These are phyloP conservation scores for Acleris holmiana DNA, from an alignment of 2,888 invertebrate genomes.

Conservation along the genomic window DNA sequence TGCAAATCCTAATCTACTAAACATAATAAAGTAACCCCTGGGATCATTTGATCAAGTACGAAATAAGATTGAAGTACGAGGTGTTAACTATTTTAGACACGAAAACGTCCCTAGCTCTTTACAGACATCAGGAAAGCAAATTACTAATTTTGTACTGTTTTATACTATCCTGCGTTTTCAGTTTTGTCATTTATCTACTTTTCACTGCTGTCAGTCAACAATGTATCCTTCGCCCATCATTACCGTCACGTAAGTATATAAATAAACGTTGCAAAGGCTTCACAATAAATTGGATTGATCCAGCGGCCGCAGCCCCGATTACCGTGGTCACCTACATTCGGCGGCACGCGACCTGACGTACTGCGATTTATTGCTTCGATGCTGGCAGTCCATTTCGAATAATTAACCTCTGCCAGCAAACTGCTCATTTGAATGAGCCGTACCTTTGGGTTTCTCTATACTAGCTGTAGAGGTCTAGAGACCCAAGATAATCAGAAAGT, in stretches of 20 bases:
- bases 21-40: too few relatives aligned
- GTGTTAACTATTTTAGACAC: too few relatives aligned
- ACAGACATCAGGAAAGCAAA: too few relatives aligned
- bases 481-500: background rate
- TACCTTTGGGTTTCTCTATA: too few relatives aligned
- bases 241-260: conserved; percentile 9
- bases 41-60: too few relatives aligned
- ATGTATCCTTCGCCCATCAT: background rate
- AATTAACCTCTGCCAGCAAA: conserved; percentile 17
- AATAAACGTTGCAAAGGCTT: conserved; percentile 48
- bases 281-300: conserved; percentile 55
- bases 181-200: too few relatives aligned
- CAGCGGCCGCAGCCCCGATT: conserved; percentile 57
- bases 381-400: conserved; percentile 17
- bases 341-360: conserved; percentile 54
- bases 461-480: too few relatives aligned
- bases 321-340: conserved; percentile 54
- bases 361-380: conserved; percentile 15
- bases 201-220: background rate
- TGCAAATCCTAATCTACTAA: too few relatives aligned
- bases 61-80: too few relatives aligned
- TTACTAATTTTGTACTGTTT: too few relatives aligned
- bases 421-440: background rate
- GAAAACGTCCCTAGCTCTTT: too few relatives aligned
- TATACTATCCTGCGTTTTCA: too few relatives aligned